These are phyloP conservation scores for Meteorus sp. DNA, from an alignment of 1,140 invertebrate genomes.

Conservation along the genomic window DNA sequence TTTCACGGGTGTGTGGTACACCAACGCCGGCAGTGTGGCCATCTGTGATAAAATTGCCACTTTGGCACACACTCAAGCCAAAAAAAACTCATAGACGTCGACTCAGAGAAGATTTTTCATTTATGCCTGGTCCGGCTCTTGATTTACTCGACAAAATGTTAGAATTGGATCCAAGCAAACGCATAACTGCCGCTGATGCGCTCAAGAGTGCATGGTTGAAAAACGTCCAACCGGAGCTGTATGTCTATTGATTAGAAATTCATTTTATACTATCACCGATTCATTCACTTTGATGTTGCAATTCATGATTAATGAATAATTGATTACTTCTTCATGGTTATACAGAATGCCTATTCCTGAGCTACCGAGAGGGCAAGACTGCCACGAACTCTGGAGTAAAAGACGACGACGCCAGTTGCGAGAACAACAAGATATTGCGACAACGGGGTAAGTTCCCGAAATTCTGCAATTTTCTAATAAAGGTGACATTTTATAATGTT, in stretches of 20 bases:
- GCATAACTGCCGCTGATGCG: constrained; percentile 94
- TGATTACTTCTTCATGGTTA: constrained; percentile 30
- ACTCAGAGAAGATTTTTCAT: constrained; percentile 89
- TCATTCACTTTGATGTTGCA: constrained; percentile 5
- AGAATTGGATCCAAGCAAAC: constrained; percentile 89
- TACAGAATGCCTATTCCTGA: constrained; percentile 78
- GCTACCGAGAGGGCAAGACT: constrained; percentile 95
- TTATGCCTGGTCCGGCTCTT: constrained; percentile 86
- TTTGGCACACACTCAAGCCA: constrained; percentile 89
- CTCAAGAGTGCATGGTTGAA: constrained; percentile 93
- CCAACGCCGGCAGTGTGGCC: constrained; percentile 98
- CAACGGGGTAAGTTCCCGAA: constrained; percentile 20
- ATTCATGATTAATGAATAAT: constrained; percentile 2
- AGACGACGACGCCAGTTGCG: constrained; percentile 78
- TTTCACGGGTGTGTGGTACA: constrained; percentile 93
- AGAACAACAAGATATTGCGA: constrained; percentile 70
- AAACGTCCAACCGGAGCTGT: constrained; percentile 88
- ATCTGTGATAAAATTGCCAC: constrained; percentile 90
- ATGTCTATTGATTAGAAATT: constrained; percentile 55
- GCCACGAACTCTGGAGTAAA: constrained; percentile 99
- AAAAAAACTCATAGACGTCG: constrained; percentile 88
- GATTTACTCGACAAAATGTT: constrained; percentile 97
- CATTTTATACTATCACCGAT: constrained; percentile 4
- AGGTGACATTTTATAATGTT: not conserved
- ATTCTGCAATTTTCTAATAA: constrained; percentile 1